Conservation (phyloP, 2,113 vertebrate species). For the Embiotoca jacksoni region DNA sequence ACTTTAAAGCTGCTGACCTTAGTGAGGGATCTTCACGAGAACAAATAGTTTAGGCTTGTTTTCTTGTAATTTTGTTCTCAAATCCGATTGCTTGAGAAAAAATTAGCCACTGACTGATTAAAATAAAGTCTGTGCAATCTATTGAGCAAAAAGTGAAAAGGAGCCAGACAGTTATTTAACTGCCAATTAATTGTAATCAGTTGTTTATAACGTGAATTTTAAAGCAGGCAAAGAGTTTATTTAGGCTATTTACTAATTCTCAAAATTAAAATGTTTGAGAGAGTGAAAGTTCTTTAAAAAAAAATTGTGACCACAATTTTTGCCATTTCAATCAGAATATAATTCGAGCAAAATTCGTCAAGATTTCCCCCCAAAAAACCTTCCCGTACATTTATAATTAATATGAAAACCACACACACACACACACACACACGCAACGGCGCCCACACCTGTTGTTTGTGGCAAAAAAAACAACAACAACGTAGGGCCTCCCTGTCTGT, state of each 20-base stretch:
- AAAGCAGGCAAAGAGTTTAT: not conserved
- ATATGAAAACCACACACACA: not conserved
- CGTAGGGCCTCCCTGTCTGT: constrained; percentile 5
- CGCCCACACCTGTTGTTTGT: constrained; percentile 58
- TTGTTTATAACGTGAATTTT: not conserved
- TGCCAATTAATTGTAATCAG: not conserved
- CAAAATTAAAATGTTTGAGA: not conserved
- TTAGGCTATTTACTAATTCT: not conserved
- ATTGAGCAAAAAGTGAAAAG: no score
- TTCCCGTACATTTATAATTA: not conserved
- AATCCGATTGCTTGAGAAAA: not conserved
- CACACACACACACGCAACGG: not conserved
- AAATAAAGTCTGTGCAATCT: no score
- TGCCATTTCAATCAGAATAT: no score
- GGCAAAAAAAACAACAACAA: not conserved
- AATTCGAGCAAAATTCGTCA: not conserved
- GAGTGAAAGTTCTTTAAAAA: not conserved
- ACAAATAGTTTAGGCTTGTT: not conserved
- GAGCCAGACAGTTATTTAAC: not conserved
- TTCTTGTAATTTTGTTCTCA: not conserved
- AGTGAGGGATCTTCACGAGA: not conserved
- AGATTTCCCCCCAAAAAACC: not conserved
- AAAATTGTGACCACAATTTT: not conserved
- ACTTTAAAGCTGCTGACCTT: not conserved
- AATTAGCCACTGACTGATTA: not conserved